Evolutionary conservation across 2,888 invertebrate species (phyloP).

Genomic region (Steinernema scapterisci): DNA sequence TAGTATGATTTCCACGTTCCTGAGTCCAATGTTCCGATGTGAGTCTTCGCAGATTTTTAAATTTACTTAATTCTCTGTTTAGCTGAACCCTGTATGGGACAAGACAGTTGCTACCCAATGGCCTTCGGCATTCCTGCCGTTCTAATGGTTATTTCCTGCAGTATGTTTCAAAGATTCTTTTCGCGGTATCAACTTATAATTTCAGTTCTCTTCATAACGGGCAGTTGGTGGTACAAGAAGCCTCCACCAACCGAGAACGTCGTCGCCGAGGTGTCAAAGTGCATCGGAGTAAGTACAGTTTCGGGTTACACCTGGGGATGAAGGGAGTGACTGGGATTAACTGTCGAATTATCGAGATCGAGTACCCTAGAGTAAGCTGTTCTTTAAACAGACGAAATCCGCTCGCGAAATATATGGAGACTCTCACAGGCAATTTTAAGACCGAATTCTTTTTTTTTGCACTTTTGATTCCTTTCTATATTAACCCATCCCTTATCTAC

Average conservation of each 20-base stretch:
- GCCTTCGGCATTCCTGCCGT: conserved; percentile 83
- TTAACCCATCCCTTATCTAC: too few species aligned
- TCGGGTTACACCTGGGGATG: too few species aligned
- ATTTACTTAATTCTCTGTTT: neutral
- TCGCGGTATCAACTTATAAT: too few species aligned
- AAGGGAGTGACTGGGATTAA: too few species aligned
- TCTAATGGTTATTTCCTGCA: conserved; percentile 69
- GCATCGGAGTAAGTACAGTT: conserved; percentile 77
- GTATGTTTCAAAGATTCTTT: conserved; percentile 64
- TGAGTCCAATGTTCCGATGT: conserved; percentile 85
- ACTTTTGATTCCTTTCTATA: too few species aligned
- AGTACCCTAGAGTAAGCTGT: too few species aligned
- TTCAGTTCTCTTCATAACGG: conserved; percentile 78
- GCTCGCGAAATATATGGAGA: too few species aligned
- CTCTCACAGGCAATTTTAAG: too few species aligned
- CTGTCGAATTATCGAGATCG: too few species aligned
- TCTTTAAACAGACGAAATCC: too few species aligned
- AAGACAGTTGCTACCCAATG: conserved; percentile 79
- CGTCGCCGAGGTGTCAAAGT: conserved; percentile 78
- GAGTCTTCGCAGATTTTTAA: too few species aligned
- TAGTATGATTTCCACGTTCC: conserved; percentile 83
- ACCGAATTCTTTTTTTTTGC: too few species aligned
- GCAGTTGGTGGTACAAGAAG: conserved; percentile 79
- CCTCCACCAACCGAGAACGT: conserved; percentile 84
- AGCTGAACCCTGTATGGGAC: conserved; percentile 55